Conservation (phyloP, 2,888 invertebrate genomes). For the Aspidiotus rigidus region DNA sequence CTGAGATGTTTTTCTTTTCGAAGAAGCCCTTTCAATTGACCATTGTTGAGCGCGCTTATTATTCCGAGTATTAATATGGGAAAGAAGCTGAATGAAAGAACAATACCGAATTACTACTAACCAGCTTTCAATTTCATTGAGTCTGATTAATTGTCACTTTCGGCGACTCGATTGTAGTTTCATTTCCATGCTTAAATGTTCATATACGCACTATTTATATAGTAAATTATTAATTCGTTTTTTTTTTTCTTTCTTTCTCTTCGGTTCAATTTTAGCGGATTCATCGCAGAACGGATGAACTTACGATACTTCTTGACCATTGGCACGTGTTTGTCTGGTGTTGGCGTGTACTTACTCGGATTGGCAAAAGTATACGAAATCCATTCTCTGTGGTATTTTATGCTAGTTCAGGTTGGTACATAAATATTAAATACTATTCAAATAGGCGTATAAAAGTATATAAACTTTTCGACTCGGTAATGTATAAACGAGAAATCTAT, state of each 20-base stretch:
- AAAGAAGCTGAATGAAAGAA: too few relatives aligned
- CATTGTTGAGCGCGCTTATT: too few relatives aligned
- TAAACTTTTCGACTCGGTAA: too few relatives aligned
- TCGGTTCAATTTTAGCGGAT: constrained; percentile 52
- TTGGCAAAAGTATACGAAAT: constrained; percentile 70
- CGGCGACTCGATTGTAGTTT: too few relatives aligned
- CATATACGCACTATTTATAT: neutral
- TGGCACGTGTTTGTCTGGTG: constrained; percentile 82
- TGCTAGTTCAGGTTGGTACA: constrained; percentile 64
- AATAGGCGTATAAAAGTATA: neutral
- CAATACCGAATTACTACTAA: too few relatives aligned
- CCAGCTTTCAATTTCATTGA: too few relatives aligned
- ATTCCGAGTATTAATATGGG: too few relatives aligned
- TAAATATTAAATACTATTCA: neutral
- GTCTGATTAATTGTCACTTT: too few relatives aligned
- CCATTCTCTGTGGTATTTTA: constrained; percentile 71
- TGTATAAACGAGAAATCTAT: neutral
- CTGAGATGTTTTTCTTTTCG: too few relatives aligned
- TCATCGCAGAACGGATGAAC: constrained; percentile 85
- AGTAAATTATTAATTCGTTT: too few relatives aligned
- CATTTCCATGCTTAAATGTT: too few relatives aligned
- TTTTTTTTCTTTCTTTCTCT: neutral
- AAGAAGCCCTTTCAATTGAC: too few relatives aligned
- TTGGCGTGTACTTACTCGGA: constrained; percentile 81
- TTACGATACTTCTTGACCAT: constrained; percentile 79